phyloP scores from a whole-genome alignment of 2,797 vertebrate species.

The Xiphorhynchus erythropygius region DNA sequence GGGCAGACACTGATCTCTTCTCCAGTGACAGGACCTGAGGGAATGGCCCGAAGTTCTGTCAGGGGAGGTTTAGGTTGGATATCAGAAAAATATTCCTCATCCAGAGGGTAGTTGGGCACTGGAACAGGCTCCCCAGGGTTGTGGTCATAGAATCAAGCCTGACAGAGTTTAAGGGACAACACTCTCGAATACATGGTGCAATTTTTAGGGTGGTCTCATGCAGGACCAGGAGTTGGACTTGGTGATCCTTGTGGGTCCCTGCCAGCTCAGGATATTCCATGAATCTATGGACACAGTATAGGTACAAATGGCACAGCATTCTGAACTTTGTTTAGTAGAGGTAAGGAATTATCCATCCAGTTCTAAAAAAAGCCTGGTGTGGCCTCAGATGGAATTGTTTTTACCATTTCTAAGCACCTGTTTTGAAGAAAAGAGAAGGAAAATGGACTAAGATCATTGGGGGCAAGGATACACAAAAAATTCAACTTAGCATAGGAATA shows the following conservation, averaged over 20 bases:
- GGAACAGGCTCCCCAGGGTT: neutral
- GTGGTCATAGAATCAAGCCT: neutral
- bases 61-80: neutral
- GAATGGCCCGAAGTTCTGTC: neutral
- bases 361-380: neutral
- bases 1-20: neutral
- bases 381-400: neutral
- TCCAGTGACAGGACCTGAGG: neutral
- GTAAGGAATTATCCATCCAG: neutral
- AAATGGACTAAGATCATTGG: rapidly evolving
- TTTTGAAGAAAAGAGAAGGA: neutral
- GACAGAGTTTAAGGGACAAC: neutral
- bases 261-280: neutral
- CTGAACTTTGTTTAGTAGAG: neutral
- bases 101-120: neutral
- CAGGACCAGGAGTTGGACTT: rapidly evolving
- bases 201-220: neutral
- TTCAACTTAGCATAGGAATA: neutral
- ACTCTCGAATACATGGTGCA: neutral
- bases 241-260: rapidly evolving
- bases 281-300: neutral
- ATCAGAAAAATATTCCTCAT: neutral
- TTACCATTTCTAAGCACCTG: neutral
- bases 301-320: neutral
- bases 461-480: neutral